phyloP scores from a whole-genome alignment of 2,888 invertebrate species.

The Archips xylosteana region DNA sequence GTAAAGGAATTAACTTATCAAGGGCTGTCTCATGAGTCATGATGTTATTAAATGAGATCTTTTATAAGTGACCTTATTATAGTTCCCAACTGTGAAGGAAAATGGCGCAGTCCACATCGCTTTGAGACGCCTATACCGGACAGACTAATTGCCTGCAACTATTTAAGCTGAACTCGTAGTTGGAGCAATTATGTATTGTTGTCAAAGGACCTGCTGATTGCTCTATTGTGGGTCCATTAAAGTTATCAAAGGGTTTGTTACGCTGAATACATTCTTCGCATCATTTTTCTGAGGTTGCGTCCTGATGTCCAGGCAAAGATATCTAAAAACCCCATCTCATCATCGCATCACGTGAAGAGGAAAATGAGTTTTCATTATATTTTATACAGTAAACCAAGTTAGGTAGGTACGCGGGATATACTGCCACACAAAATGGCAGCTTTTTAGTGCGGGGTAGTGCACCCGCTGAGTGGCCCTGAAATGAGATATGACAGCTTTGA shows the following conservation, averaged over 20 bases:
- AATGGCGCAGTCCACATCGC: not conserved
- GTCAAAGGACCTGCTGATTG: slow-evolving; percentile 18
- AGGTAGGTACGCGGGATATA: not conserved
- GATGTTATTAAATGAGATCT: no score
- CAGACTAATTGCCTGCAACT: slow-evolving; percentile 1
- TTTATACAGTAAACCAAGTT: not conserved
- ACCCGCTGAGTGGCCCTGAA: not conserved
- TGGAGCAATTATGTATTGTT: slow-evolving; percentile 1
- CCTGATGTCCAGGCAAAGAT: not conserved
- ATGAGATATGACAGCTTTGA: not conserved
- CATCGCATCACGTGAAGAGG: not conserved
- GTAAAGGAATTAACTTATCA: no score
- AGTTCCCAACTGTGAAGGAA: no score
- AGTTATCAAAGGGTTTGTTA: not conserved
- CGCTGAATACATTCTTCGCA: not conserved
- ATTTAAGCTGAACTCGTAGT: not conserved
- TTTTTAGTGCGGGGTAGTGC: not conserved
- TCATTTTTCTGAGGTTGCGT: not conserved
- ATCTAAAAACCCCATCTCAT: not conserved
- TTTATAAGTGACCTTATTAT: no score
- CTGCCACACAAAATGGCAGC: not conserved
- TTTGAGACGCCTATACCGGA: not conserved
- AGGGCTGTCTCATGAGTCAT: no score
- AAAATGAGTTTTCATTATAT: not conserved
- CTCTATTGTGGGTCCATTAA: slow-evolving; percentile 7